These are phyloP conservation scores for Catharus bicknelli DNA, from an alignment of 2,113 vertebrate species.

Conservation along the genomic window DNA sequence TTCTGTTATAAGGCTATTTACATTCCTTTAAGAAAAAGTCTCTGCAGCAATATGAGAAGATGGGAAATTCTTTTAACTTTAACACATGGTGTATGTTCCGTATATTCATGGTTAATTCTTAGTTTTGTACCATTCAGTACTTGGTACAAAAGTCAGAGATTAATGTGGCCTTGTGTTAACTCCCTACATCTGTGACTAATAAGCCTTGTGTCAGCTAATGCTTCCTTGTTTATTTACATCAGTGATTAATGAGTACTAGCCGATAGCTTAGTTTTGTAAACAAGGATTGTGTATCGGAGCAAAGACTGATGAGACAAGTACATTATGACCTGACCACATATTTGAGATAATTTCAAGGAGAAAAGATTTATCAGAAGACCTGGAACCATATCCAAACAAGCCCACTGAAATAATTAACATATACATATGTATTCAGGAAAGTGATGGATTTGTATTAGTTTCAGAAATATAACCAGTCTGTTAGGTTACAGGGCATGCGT, in stretches of 20 bases:
- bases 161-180: background rate
- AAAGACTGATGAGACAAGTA: background rate
- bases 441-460: background rate
- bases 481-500: background rate
- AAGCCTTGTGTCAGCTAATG: background rate
- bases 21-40: background rate
- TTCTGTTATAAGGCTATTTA: background rate
- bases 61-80: background rate
- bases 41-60: background rate
- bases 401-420: background rate
- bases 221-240: background rate
- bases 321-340: background rate
- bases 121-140: background rate
- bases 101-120: background rate
- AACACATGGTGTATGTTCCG: background rate
- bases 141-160: background rate
- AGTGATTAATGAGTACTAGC: background rate
- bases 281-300: background rate
- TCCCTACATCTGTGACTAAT: background rate
- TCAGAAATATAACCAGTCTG: background rate
- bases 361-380: background rate
- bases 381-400: background rate
- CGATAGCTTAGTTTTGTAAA: background rate
- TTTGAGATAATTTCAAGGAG: background rate
- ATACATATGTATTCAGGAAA: background rate